Evolutionary conservation across 2,888 invertebrate species (phyloP), one percentile per base, ranked within the genome.

Genomic region (Phrixothrix hirtus): DNA sequence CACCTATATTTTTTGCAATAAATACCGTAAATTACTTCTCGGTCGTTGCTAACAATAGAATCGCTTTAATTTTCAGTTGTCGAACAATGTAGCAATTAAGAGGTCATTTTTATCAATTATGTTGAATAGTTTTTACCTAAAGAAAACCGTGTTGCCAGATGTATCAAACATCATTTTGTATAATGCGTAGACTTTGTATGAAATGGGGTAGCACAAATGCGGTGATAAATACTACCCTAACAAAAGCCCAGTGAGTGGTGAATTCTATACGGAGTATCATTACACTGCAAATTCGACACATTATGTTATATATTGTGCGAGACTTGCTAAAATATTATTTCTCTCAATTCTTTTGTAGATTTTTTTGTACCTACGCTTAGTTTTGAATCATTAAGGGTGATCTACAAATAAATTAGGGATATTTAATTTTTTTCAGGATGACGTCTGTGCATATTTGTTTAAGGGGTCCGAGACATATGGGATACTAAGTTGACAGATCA

Each of bases 131-230:
- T 34, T 44, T 21, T 35, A 44, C 44, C 44, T 44, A 35, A 27
- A 35, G 13, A n/a, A 21, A 17, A n/a, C 43, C 36, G 26, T 12
- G 44, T 27, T 43, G 34, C 44, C 44, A 44, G 29, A 44, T 46
- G 36, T 37, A 38, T 45, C 46, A 27, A 10, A 31, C 38, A 29
- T 32, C 38, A 38, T 12, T 17, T 15, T 37, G 32, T 48, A 41
- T 48, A 48, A 41, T 48, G 38, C 11, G 35, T 13, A 41, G 48
- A 35, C 46, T 38, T 46, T 37, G 31, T 43, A 50, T 58, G 59
- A 68, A 72, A 72, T 72, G 70, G 71, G 63, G 67, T 69, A 68
- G 68, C 68, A 71, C 72, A 71, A 72, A 72, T 70, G 62, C 66
- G 67, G 64, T 69, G 71, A 72, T 71, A 69, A 70, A 72, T 72